A percentile compares a stretch with the other conserved stretches of the same genome.
Evolutionary conservation across 2,888 invertebrate species (phyloP).

Genomic region (Digitonthophagus gazella): DNA sequence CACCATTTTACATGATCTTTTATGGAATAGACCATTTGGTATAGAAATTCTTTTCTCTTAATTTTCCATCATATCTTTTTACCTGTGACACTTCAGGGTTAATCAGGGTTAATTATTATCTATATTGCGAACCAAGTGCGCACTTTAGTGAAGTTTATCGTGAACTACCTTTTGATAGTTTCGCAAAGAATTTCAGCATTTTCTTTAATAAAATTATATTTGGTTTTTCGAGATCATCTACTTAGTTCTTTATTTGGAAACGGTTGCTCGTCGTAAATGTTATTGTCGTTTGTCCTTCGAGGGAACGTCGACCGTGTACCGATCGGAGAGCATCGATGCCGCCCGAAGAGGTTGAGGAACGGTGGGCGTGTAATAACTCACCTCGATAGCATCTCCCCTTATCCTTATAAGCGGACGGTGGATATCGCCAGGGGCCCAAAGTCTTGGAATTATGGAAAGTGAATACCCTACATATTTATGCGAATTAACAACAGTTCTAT

Average conservation of each 20-base stretch:
- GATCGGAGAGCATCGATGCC: conserved; percentile 5
- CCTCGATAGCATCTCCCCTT: conserved; percentile 31
- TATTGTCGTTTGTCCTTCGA: conserved; percentile 25
- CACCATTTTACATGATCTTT: too few relatives aligned
- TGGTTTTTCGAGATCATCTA: neutral
- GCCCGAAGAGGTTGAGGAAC: conserved; percentile 29
- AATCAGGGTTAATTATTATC: too few relatives aligned
- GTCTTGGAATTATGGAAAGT: conserved; percentile 32
- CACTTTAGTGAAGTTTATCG: too few relatives aligned
- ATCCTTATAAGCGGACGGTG: conserved; percentile 31
- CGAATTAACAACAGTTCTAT: too few relatives aligned
- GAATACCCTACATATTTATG: conserved; percentile 32
- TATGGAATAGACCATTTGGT: too few relatives aligned
- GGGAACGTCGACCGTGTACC: neutral
- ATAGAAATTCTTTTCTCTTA: too few relatives aligned
- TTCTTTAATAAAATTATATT: too few relatives aligned
- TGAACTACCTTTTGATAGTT: too few relatives aligned
- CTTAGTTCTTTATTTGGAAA: neutral
- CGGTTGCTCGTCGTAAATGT: neutral
- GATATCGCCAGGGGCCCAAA: conserved; percentile 31
- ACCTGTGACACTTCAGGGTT: too few relatives aligned
- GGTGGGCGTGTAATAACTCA: conserved; percentile 33
- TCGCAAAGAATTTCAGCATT: too few relatives aligned
- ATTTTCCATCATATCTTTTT: too few relatives aligned
- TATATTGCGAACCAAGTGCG: too few relatives aligned